Conservation (phyloP, 2,113 vertebrate species). For the Onychostruthus taczanowskii region DNA sequence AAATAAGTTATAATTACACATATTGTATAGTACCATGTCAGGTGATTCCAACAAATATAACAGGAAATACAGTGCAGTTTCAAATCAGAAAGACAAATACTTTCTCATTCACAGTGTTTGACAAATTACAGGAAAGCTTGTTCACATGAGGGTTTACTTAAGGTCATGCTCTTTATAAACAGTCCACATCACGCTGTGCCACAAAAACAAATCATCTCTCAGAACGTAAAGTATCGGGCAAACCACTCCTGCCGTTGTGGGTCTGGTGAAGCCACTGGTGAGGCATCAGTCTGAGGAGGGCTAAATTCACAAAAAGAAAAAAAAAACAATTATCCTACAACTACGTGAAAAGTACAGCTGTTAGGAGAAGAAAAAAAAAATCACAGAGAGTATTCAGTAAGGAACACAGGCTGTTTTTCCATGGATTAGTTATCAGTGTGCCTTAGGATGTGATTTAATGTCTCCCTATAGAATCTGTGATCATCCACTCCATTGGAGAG, state of each 20-base stretch:
- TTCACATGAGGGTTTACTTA: conserved; percentile 64
- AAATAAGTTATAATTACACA: conserved; percentile 79
- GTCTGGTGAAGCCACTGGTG: conserved; percentile 86
- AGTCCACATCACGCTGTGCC: conserved; percentile 70
- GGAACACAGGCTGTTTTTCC: not conserved
- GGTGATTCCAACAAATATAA: conserved; percentile 71
- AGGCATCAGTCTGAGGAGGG: conserved; percentile 94
- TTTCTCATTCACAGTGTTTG: conserved; percentile 79
- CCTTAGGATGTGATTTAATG: not conserved
- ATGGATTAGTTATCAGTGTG: not conserved
- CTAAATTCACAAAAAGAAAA: conserved; percentile 76
- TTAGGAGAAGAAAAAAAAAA: not conserved
- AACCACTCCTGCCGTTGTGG: conserved; percentile 97
- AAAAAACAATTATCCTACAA: conserved; percentile 40
- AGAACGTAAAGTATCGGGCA: conserved; percentile 99
- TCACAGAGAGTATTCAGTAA: conserved; percentile 4
- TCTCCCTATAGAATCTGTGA: conserved; percentile 27
- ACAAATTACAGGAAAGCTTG: conserved; percentile 71
- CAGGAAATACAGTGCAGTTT: conserved; percentile 75
- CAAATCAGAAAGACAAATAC: conserved; percentile 72
- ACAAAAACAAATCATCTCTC: conserved; percentile 70
- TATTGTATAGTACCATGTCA: conserved; percentile 71
- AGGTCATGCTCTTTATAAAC: conserved; percentile 86
- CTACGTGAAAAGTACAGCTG: not conserved
- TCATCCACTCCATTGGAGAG: conserved; percentile 68